phyloP scores from a whole-genome alignment of 2,888 invertebrate species.

The Capitulum mitella region DNA sequence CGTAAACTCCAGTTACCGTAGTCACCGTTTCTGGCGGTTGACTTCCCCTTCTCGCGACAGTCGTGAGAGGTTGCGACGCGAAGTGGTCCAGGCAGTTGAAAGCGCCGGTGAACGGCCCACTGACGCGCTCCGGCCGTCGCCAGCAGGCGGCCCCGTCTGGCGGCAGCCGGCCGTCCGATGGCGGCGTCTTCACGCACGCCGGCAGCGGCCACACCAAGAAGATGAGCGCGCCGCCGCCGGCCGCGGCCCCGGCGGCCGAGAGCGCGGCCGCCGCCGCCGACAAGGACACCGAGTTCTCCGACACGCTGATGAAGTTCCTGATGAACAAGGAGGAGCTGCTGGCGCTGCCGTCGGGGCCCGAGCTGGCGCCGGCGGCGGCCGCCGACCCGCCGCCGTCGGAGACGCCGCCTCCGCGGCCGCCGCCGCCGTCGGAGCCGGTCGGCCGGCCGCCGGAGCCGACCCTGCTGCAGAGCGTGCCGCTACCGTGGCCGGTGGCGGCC shows the following conservation, averaged over 20 bases:
- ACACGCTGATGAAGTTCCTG: conserved; percentile 15
- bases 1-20: no score
- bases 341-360: neutral
- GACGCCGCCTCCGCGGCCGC: neutral
- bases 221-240: neutral
- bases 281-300: conserved; percentile 14
- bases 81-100: no score
- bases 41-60: no score
- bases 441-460: neutral
- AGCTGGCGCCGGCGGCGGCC: neutral
- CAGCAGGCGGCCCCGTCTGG: neutral
- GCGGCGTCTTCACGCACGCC: neutral
- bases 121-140: neutral
- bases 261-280: neutral
- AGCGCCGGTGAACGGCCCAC: no score
- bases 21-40: no score
- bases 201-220: conserved; percentile 21
- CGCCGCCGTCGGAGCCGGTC: neutral
- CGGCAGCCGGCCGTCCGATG: neutral
- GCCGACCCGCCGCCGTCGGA: neutral
- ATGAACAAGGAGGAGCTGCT: conserved; percentile 12
- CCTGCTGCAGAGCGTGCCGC: conserved; percentile 51
- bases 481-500: conserved; percentile 48
- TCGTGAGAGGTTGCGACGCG: no score
- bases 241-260: neutral